Evolutionary conservation across 2,113 vertebrate genomes (phyloP), one percentile per base, ranked within the genome.

Genomic region (Pandion haliaetus): DNA sequence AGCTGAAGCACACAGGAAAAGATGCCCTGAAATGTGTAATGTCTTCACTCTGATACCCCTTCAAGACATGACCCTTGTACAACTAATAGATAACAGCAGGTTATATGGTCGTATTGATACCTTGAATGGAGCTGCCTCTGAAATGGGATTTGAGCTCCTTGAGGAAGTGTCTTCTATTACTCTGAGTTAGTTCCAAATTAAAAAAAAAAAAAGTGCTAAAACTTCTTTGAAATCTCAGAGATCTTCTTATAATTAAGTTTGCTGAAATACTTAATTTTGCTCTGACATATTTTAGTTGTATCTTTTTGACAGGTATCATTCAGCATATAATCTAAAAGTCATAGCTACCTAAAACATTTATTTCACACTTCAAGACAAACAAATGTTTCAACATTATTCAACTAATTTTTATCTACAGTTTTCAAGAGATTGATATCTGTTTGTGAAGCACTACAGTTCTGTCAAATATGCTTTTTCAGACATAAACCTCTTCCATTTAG

Each of bases 51-150:
- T 42, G 79, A 8, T 65, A 63, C 13, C 69, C 12, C 78, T 70
- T 67, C 42, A 17, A 42, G 93, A 12, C 20, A 1, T 4, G 36
- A n/a, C 47, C 61, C 49, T 24, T 17, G 38, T 17, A 52, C 49
- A 42, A 3, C 23, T 34, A 26, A 40, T 34, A 86, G 58, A 5
- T 10, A 87, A 42, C 42, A 90, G 84, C n/a, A 50, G 32, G 24
- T 29, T 34, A 1, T 12, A 2, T 34, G 36, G 5, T 47, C 0
- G 0, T 42, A 5, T 4, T 29, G 25, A 8, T 12, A 23, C 7
- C 70, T 76, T n/a, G 82, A 18, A 23, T 10, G 4, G 65, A 61
- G 19, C 54, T 70, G 55, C 4, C 44, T 59, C 79, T 78, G 80
- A 72, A 20, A 5, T 9, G 25, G 47, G 62, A 16, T 80, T 62